phyloP scores from a whole-genome alignment of 2,797 vertebrate species.

The Chaetophractus vellerosus region DNA sequence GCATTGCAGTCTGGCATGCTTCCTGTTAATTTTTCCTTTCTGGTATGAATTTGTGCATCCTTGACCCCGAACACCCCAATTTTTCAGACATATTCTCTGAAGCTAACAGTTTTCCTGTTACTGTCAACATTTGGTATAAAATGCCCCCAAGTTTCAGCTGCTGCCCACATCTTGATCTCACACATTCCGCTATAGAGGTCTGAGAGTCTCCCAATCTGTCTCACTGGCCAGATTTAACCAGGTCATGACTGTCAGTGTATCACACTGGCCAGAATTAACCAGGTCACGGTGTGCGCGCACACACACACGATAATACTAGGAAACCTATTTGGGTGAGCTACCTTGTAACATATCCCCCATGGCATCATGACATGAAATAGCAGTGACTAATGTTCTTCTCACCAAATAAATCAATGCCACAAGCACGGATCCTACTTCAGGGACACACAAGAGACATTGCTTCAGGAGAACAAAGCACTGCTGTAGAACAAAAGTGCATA shows the following conservation, averaged over 20 bases:
- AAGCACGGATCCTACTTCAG: not conserved
- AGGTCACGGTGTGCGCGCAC: not conserved
- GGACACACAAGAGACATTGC: not conserved
- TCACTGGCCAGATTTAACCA: not conserved
- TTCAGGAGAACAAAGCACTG: not conserved
- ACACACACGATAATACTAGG: not conserved
- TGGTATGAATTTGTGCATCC: not conserved
- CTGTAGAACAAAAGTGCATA: not conserved
- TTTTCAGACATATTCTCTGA: not conserved
- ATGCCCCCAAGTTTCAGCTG: not conserved
- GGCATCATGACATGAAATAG: not conserved
- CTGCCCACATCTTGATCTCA: not conserved
- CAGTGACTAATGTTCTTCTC: not conserved
- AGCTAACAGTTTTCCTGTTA: not conserved
- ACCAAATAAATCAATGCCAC: not conserved
- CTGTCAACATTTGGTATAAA: not conserved
- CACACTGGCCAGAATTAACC: not conserved
- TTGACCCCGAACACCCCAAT: not conserved
- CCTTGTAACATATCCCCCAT: not conserved
- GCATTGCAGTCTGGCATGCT: not conserved
- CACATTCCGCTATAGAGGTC: not conserved
- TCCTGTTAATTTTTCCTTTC: not conserved
- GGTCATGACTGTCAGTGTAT: too few species aligned
- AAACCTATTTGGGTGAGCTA: not conserved
- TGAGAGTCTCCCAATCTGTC: not conserved